Evolutionary conservation across 2,797 vertebrate species (phyloP).

Genomic region (Aulostomus chinensis): DNA sequence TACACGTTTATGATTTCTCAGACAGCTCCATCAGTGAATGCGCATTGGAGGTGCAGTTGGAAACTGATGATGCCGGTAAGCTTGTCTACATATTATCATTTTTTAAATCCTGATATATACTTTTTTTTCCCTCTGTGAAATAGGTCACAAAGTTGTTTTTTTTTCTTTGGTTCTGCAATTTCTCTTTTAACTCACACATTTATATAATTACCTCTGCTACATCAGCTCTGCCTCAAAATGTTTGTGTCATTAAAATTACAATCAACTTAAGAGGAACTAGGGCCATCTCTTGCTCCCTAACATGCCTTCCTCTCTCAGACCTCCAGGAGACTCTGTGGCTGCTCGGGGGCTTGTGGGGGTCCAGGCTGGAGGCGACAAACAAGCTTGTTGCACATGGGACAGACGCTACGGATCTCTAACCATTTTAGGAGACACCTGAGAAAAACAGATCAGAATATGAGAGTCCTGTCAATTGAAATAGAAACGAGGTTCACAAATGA

Average conservation of each 20-base stretch:
- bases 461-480: neutral
- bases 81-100: too few relatives aligned
- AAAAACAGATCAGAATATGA: neutral
- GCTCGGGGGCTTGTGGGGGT: constrained; percentile 57
- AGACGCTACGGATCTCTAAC: constrained; percentile 85
- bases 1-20: too few relatives aligned
- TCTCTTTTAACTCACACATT: too few relatives aligned
- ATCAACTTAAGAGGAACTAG: constrained; percentile 12
- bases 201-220: neutral
- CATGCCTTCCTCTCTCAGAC: constrained; percentile 54
- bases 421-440: constrained; percentile 84
- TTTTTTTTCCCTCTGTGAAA: too few relatives aligned
- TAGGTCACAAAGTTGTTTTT: too few relatives aligned
- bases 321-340: constrained; percentile 70
- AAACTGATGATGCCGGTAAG: too few relatives aligned
- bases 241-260: constrained; percentile 17
- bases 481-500: neutral
- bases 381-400: constrained; percentile 86
- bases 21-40: too few relatives aligned
- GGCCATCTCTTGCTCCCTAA: constrained; percentile 17
- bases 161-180: constrained; percentile 17
- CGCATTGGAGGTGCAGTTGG: too few relatives aligned
- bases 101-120: too few relatives aligned
- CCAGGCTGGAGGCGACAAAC: constrained; percentile 77
- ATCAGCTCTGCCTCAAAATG: constrained; percentile 27